phyloP scores from a whole-genome alignment of 2,888 invertebrate species.

The Conomelus anceps region DNA sequence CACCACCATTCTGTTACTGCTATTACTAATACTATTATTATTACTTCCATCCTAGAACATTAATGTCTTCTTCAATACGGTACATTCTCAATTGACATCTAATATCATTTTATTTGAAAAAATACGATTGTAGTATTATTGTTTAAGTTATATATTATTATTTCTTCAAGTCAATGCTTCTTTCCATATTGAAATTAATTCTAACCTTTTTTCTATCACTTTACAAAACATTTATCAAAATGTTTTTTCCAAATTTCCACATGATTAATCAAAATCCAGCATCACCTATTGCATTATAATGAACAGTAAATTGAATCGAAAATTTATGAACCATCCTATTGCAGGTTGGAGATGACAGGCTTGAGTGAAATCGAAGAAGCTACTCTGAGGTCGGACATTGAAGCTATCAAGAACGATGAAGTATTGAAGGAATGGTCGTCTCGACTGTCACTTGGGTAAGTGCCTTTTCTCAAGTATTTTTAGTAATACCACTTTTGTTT shows the following conservation, averaged over 20 bases:
- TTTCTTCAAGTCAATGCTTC: too few relatives aligned
- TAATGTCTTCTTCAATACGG: too few relatives aligned
- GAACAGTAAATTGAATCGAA: neutral
- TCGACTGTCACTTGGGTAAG: slow-evolving; percentile 41
- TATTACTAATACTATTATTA: too few relatives aligned
- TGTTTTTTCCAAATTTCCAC: neutral
- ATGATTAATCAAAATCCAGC: neutral
- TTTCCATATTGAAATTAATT: too few relatives aligned
- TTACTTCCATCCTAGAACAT: too few relatives aligned
- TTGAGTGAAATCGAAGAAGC: slow-evolving; percentile 51
- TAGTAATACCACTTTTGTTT: too few relatives aligned
- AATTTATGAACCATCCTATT: neutral
- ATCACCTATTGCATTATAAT: neutral
- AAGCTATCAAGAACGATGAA: slow-evolving; percentile 45
- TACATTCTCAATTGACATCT: too few relatives aligned
- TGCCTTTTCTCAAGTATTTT: too few relatives aligned
- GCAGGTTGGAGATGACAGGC: slow-evolving; percentile 35
- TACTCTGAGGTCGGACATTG: slow-evolving; percentile 46
- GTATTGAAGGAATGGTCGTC: slow-evolving; percentile 52
- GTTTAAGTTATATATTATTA: too few relatives aligned
- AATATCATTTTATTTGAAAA: too few relatives aligned
- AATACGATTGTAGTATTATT: too few relatives aligned
- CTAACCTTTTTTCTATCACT: neutral
- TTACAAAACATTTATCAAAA: neutral
- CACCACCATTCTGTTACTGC: too few relatives aligned